Conservation (phyloP, 2,797 vertebrate species). For the Vultur gryphus region DNA sequence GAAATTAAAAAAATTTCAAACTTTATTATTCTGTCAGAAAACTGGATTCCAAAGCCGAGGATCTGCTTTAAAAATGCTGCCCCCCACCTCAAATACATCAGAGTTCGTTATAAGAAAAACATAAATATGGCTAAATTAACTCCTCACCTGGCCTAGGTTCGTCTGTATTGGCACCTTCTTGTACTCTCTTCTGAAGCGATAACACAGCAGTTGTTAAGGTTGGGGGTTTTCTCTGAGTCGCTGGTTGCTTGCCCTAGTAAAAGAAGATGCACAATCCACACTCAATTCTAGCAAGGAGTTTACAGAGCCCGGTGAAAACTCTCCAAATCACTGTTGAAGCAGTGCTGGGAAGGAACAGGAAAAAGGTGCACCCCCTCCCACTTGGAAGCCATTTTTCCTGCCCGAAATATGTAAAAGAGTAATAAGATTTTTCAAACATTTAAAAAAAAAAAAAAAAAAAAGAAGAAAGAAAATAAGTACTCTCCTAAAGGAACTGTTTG, state of each 20-base stretch:
- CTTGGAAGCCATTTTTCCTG: not conserved
- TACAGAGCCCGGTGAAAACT: not conserved
- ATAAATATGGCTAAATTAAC: not conserved
- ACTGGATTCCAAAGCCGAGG: not conserved
- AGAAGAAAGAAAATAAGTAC: not conserved
- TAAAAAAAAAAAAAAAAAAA: not conserved
- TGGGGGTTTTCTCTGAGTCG: not conserved
- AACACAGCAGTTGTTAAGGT: conserved; percentile 26
- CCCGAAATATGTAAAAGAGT: not conserved
- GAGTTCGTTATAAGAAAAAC: not conserved
- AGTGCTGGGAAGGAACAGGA: not conserved
- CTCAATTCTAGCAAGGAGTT: not conserved
- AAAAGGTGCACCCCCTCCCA: not conserved
- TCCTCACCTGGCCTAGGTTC: not conserved
- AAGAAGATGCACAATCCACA: not conserved
- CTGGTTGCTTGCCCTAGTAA: conserved; percentile 15
- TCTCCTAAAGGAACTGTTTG: not conserved
- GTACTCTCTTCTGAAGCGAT: conserved; percentile 25
- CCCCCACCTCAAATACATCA: not conserved
- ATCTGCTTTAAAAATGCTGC: not conserved
- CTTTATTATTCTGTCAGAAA: not conserved
- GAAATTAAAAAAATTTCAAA: not conserved
- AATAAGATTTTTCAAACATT: not conserved
- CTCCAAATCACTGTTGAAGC: not conserved
- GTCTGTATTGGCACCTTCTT: not conserved